Evolutionary conservation across 2,113 vertebrate species (phyloP).

Genomic region (Chinchilla lanigera): DNA sequence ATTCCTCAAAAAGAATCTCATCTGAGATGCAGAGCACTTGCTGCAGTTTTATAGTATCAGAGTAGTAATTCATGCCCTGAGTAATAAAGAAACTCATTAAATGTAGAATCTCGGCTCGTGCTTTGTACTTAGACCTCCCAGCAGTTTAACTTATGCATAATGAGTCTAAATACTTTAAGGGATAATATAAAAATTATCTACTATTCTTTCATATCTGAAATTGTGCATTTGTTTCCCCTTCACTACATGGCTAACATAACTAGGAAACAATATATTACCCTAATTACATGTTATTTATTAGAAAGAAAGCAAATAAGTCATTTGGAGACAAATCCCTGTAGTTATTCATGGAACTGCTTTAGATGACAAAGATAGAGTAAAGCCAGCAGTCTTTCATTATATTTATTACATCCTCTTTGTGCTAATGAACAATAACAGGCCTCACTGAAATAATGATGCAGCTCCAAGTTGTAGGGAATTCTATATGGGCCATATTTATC

Average conservation of each 20-base stretch:
- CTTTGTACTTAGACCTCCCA: conserved; percentile 84
- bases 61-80: conserved; percentile 85
- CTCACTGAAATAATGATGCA: conserved; percentile 85
- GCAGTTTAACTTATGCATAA: conserved; percentile 85
- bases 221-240: conserved; percentile 84
- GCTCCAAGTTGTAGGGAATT: conserved; percentile 80
- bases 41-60: conserved; percentile 83
- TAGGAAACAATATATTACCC: conserved; percentile 88
- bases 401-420: conserved; percentile 89
- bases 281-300: conserved; percentile 91
- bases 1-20: conserved; percentile 81
- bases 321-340: conserved; percentile 88
- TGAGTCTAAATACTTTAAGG: conserved; percentile 83
- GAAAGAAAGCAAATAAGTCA: conserved; percentile 87
- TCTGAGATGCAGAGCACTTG: conserved; percentile 78
- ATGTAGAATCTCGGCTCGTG: conserved; percentile 81
- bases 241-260: conserved; percentile 81
- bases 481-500: conserved; percentile 83
- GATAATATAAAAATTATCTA: conserved; percentile 87
- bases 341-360: conserved; percentile 87
- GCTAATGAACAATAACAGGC: conserved; percentile 90
- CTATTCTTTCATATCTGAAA: conserved; percentile 85
- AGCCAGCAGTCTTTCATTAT: conserved; percentile 87
- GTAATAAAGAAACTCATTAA: conserved; percentile 87
- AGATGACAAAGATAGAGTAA: conserved; percentile 89